Conservation (phyloP, 2,888 invertebrate species). For the Formica aserva region DNA sequence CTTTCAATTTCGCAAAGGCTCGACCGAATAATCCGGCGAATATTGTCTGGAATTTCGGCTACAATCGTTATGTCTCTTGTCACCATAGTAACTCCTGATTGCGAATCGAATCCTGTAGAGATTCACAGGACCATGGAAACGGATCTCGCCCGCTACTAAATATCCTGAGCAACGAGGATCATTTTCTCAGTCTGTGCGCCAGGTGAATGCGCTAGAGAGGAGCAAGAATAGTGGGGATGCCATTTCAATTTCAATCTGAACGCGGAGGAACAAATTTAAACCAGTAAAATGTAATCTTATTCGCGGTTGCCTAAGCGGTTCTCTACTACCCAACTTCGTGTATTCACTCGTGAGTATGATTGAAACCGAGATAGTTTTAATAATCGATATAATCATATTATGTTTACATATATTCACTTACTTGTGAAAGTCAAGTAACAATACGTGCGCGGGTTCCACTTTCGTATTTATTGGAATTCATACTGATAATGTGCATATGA, state of each 20-base stretch:
- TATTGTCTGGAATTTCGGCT: constrained; percentile 66
- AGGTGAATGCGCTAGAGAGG: background rate
- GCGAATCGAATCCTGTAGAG: background rate
- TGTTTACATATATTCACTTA: background rate
- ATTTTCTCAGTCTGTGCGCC: constrained; percentile 37
- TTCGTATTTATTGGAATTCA: background rate
- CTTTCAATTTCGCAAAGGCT: constrained; percentile 32
- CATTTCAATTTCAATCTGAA: constrained; percentile 35
- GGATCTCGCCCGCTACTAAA: constrained; percentile 29
- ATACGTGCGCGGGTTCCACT: background rate
- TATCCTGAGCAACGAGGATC: constrained; percentile 44
- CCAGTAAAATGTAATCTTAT: constrained; percentile 23
- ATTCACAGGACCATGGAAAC: constrained; percentile 13
- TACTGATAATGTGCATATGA: background rate
- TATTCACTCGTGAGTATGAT: background rate
- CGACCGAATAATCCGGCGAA: constrained; percentile 67
- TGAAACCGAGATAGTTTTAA: constrained; percentile 11
- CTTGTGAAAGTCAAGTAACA: background rate
- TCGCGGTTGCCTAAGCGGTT: background rate
- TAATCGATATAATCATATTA: background rate
- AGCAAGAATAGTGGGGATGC: constrained; percentile 18
- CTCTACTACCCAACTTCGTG: background rate
- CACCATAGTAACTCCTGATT: constrained; percentile 45
- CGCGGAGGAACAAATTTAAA: constrained; percentile 1
- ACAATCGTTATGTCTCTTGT: constrained; percentile 42